Percentiles rank a stretch among this genome's conserved stretches.
phyloP scores from a whole-genome alignment of 2,797 vertebrate species.

The Helarctos malayanus region DNA sequence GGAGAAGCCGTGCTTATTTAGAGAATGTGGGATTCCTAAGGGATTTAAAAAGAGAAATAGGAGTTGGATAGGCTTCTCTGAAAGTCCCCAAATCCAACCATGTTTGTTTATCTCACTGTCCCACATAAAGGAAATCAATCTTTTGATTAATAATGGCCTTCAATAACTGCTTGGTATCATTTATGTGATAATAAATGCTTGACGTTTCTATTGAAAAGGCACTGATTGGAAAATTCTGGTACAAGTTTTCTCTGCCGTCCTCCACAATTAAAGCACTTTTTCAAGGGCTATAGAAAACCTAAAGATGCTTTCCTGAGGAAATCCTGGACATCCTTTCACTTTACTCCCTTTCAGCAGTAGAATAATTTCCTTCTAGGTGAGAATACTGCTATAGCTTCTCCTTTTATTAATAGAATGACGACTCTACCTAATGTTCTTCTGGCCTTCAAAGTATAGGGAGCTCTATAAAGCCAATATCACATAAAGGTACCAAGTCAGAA shows the following conservation, averaged over 20 bases:
- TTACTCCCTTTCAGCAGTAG: neutral
- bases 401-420: neutral
- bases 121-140: neutral
- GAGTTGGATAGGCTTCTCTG: neutral
- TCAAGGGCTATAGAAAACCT: neutral
- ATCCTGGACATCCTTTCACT: fast-evolving
- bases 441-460: neutral
- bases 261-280: neutral
- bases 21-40: neutral
- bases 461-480: neutral
- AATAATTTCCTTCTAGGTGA: neutral
- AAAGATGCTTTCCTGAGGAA: neutral
- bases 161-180: neutral
- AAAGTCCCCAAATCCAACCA: neutral
- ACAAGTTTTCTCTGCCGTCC: neutral
- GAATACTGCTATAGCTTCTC: neutral
- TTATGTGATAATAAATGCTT: slow-evolving; percentile 33
- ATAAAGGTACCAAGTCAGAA: neutral
- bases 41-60: slow-evolving; percentile 26
- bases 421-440: neutral
- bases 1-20: slow-evolving; percentile 21
- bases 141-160: slow-evolving; percentile 8
- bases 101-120: neutral
- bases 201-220: neutral
- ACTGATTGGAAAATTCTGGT: neutral